Evolutionary conservation across 2,113 vertebrate species (phyloP).

Genomic region (Plectropomus leopardus): DNA sequence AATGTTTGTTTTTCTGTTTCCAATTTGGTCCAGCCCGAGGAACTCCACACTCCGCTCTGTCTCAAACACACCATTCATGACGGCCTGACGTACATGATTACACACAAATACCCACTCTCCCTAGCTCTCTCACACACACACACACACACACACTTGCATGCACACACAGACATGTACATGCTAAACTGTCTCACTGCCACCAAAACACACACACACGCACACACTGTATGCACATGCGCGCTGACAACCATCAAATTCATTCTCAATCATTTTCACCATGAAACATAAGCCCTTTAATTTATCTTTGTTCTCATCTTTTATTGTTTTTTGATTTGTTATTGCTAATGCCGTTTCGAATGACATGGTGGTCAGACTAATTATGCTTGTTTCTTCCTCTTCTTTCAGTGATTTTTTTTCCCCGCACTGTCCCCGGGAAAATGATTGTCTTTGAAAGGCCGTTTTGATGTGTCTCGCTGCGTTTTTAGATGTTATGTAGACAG

Average conservation of each 20-base stretch:
- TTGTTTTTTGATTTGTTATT: slow-evolving; percentile 79
- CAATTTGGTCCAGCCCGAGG: slow-evolving; percentile 83
- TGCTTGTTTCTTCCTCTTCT: slow-evolving; percentile 54
- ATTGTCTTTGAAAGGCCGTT: slow-evolving; percentile 68
- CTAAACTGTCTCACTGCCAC: background rate
- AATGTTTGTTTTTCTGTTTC: slow-evolving; percentile 86
- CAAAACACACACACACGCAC: slow-evolving; percentile 11
- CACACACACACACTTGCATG: background rate
- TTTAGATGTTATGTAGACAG: slow-evolving; percentile 69
- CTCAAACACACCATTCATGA: slow-evolving; percentile 86
- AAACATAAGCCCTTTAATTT: slow-evolving; percentile 59
- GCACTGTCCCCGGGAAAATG: slow-evolving; percentile 46
- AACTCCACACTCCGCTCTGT: slow-evolving; percentile 83
- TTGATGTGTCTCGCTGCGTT: slow-evolving; percentile 68
- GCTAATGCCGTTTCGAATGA: slow-evolving; percentile 68
- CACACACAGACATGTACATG: slow-evolving; percentile 7
- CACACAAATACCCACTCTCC: slow-evolving; percentile 71
- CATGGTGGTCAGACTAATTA: slow-evolving; percentile 74
- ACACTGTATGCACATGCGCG: background rate
- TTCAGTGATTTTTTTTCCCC: slow-evolving; percentile 29
- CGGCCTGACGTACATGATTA: slow-evolving; percentile 80
- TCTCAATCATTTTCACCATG: slow-evolving; percentile 44
- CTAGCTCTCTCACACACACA: slow-evolving; percentile 3
- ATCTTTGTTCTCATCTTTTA: slow-evolving; percentile 66
- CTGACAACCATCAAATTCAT: slow-evolving; percentile 33